Percentiles rank a stretch among this genome's conserved stretches.
These are phyloP conservation scores for Cyrtonyx montezumae DNA, from an alignment of 2,113 vertebrate species.

Conservation along the genomic window DNA sequence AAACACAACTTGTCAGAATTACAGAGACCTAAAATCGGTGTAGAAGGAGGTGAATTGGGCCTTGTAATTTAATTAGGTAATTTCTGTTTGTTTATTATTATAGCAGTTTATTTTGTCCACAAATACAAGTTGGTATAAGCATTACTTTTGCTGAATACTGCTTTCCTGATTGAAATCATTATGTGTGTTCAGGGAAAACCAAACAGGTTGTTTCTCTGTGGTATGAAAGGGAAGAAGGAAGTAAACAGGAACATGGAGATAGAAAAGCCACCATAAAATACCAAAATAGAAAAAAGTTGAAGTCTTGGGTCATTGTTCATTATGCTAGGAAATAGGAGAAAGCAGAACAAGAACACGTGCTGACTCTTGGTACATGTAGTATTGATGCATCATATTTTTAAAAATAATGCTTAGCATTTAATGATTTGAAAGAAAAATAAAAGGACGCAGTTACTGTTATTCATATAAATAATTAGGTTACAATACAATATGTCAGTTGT, in stretches of 20 bases:
- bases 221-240: background rate
- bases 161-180: background rate
- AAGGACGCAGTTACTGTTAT: background rate
- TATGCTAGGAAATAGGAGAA: background rate
- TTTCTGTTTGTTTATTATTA: background rate
- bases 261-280: constrained; percentile 1
- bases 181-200: background rate
- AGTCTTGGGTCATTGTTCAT: background rate
- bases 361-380: background rate
- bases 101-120: background rate
- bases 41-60: background rate
- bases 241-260: background rate
- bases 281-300: background rate
- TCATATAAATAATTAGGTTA: background rate
- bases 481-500: background rate
- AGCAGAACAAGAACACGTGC: background rate
- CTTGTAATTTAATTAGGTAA: background rate
- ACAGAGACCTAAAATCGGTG: background rate
- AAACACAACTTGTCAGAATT: background rate
- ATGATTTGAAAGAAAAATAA: background rate
- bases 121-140: background rate
- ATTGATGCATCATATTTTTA: background rate
- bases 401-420: background rate
- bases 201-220: background rate
- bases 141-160: background rate